Conservation (phyloP, 2,113 vertebrate genomes). For the Platichthys stellatus region DNA sequence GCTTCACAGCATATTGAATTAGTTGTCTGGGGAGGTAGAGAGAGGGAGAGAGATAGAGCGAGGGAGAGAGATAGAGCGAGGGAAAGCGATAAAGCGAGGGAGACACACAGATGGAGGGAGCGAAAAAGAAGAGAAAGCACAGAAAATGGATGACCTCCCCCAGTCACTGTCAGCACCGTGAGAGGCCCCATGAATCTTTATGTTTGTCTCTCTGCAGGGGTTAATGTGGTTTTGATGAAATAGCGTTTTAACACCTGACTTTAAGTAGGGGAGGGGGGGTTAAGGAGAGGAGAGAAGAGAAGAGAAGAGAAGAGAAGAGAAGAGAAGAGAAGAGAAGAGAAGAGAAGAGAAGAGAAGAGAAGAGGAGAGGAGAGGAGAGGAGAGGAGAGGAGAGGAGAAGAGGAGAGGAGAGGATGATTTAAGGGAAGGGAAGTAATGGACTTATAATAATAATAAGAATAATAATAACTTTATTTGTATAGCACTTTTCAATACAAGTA, state of each 20-base stretch:
- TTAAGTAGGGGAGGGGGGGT: background rate
- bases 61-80: background rate
- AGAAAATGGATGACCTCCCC: conserved; percentile 64
- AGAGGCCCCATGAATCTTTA: conserved; percentile 69
- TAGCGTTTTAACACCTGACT: conserved; percentile 69
- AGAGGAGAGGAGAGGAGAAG: too few species aligned
- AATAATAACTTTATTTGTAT: too few species aligned
- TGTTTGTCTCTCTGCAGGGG: conserved; percentile 66
- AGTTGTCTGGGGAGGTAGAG: conserved; percentile 47
- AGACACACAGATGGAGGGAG: background rate
- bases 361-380: too few species aligned
- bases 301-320: too few species aligned
- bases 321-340: too few species aligned
- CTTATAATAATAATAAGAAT: conserved; percentile 6
- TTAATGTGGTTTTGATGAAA: conserved; percentile 77
- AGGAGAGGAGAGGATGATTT: too few species aligned
- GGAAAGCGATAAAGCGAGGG: conserved; percentile 1
- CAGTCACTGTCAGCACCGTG: conserved; percentile 59
- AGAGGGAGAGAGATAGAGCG: background rate
- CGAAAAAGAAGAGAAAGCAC: conserved; percentile 17
- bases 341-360: too few species aligned
- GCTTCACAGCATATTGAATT: conserved; percentile 70
- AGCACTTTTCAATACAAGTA: too few species aligned
- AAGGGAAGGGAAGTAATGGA: conserved; percentile 65
- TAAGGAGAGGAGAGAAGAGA: too few species aligned